These are phyloP conservation scores for Apodemia duryi DNA, from an alignment of 2,888 invertebrate species.

Conservation along the genomic window DNA sequence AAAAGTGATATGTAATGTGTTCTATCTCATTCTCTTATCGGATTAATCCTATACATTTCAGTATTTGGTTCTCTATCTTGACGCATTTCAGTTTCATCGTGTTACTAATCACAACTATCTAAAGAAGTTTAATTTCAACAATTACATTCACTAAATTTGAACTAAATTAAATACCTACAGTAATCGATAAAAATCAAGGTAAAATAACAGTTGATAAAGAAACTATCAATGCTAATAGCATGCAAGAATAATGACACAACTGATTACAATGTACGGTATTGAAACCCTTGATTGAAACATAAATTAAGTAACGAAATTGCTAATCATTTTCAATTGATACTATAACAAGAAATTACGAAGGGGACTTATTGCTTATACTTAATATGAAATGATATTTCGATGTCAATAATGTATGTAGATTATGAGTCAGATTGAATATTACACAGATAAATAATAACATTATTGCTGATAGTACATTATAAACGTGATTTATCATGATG, in stretches of 20 bases:
- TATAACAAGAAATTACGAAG: slow-evolving; percentile 9
- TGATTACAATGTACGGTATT: slow-evolving; percentile 5
- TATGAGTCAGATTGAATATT: slow-evolving; percentile 6
- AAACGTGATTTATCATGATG: slow-evolving; percentile 2
- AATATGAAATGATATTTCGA: slow-evolving; percentile 8
- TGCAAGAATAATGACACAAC: slow-evolving; percentile 5
- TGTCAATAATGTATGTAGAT: not conserved
- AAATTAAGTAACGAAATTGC: slow-evolving; percentile 11
- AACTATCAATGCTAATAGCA: not conserved
- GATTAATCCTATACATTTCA: too few species aligned
- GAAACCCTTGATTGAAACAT: slow-evolving; percentile 11
- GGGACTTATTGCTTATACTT: not conserved
- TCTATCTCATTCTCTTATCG: too few species aligned
- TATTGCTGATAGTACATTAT: not conserved
- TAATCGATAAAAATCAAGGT: slow-evolving; percentile 1
- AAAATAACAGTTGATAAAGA: slow-evolving; percentile 3
- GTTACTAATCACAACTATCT: too few species aligned
- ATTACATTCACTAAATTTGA: not conserved
- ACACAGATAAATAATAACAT: slow-evolving; percentile 8
- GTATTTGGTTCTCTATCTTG: too few species aligned
- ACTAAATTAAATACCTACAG: not conserved
- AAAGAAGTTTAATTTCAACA: not conserved
- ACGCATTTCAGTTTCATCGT: too few species aligned
- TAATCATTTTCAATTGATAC: slow-evolving; percentile 4
- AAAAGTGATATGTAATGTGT: too few species aligned